Conservation (phyloP, 2,888 invertebrate species). For the Phaedon cochleariae region DNA sequence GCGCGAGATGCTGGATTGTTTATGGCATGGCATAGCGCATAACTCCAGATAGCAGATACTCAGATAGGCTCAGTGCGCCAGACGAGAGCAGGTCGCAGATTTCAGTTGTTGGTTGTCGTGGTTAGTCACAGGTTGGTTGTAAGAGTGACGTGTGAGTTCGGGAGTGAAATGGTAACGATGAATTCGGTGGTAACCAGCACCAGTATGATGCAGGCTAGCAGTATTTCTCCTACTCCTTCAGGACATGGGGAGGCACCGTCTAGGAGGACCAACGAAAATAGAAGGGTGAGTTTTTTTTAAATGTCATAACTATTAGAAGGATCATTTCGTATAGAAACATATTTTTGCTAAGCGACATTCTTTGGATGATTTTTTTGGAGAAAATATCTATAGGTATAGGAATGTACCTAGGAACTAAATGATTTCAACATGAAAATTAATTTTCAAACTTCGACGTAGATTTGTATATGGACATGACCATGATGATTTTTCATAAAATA, state of each 20-base stretch:
- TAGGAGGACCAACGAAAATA: slow-evolving; percentile 49
- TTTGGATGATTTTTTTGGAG: no score
- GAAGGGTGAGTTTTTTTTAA: slow-evolving; percentile 48
- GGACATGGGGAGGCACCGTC: slow-evolving; percentile 25
- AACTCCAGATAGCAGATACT: no score
- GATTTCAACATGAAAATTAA: no score
- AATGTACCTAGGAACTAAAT: no score
- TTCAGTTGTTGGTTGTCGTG: slow-evolving; percentile 17
- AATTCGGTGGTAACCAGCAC: slow-evolving; percentile 28
- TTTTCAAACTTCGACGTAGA: no score
- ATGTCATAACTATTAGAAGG: no score
- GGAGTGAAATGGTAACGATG: slow-evolving; percentile 41
- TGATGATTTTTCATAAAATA: no score
- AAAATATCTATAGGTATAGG: no score
- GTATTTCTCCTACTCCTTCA: slow-evolving; percentile 30
- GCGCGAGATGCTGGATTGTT: slow-evolving; percentile 36
- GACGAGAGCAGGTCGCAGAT: slow-evolving; percentile 13
- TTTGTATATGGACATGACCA: no score
- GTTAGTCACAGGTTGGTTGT: slow-evolving; percentile 15
- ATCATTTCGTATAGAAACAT: no score
- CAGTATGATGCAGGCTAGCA: slow-evolving; percentile 34
- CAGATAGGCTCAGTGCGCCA: slow-evolving; percentile 13
- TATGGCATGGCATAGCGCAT: slow-evolving; percentile 11
- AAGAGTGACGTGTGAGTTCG: slow-evolving; percentile 21
- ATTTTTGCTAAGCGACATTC: no score